phyloP scores from a whole-genome alignment of 2,797 vertebrate genomes.

The Taeniopygia guttata region DNA sequence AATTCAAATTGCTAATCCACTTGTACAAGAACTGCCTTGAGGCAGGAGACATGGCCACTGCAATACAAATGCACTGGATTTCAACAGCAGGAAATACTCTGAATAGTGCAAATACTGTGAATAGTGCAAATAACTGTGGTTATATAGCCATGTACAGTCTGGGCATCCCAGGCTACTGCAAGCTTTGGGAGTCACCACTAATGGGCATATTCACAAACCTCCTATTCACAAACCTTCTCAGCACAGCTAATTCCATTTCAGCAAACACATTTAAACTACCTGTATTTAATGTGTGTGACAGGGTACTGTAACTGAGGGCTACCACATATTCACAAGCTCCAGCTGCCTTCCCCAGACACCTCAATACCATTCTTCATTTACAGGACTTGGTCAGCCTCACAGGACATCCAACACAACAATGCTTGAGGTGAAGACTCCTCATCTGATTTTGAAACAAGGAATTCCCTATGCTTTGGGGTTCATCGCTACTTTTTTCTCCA shows the following conservation, averaged over 20 bases:
- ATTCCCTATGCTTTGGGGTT: not conserved
- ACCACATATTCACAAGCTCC: not conserved
- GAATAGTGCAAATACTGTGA: not conserved
- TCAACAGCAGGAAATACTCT: constrained; percentile 4
- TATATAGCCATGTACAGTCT: not conserved
- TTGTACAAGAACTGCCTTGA: not conserved
- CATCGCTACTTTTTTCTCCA: not conserved
- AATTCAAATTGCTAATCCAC: not conserved
- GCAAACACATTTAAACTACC: not conserved
- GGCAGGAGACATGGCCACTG: not conserved
- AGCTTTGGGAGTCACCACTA: not conserved
- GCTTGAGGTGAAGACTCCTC: not conserved
- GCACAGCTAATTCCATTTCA: not conserved
- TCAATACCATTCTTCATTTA: not conserved
- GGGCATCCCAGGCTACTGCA: not conserved
- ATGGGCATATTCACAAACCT: not conserved
- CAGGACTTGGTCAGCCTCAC: not conserved
- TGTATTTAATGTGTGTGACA: not conserved
- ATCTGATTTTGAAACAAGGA: not conserved
- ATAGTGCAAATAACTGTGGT: not conserved
- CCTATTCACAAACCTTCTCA: not conserved
- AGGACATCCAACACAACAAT: not conserved
- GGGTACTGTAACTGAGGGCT: not conserved
- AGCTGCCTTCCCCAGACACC: not conserved
- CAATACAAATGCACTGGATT: not conserved